These are phyloP conservation scores for Dendrocincla tyrannina DNA, from an alignment of 2,797 vertebrate species.

Conservation along the genomic window DNA sequence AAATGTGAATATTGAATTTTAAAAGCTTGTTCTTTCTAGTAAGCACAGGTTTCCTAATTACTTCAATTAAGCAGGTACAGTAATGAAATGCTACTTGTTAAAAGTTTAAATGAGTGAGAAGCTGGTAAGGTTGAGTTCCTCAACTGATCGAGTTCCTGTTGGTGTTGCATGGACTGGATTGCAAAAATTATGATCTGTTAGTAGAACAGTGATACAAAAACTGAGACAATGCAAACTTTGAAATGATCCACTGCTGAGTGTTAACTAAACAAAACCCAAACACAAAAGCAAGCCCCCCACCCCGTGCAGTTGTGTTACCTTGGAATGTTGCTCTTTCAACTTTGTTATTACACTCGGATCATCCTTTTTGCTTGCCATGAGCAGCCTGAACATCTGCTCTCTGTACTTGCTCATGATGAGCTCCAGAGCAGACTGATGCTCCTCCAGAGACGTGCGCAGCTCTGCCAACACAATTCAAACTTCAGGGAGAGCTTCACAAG, in stretches of 20 bases:
- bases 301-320: conserved; percentile 73
- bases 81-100: background rate
- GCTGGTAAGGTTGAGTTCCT: background rate
- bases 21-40: background rate
- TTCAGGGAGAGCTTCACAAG: background rate
- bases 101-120: background rate
- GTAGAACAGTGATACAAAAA: background rate
- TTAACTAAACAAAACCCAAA: background rate
- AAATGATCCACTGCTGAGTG: background rate
- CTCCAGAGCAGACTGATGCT: conserved; percentile 96
- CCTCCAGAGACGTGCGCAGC: conserved; percentile 91
- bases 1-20: background rate
- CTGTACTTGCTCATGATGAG: conserved; percentile 99
- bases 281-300: background rate
- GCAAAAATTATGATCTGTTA: background rate
- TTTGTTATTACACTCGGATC: conserved; percentile 90
- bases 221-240: background rate
- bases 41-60: background rate
- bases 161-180: accelerated
- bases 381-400: conserved; percentile 94
- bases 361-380: conserved; percentile 96
- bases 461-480: conserved; percentile 76
- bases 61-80: background rate
- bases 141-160: background rate
- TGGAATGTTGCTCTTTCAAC: conserved; percentile 95